Conservation (phyloP, 2,797 vertebrate species). For the Microctenopoma stevenorrisi region DNA sequence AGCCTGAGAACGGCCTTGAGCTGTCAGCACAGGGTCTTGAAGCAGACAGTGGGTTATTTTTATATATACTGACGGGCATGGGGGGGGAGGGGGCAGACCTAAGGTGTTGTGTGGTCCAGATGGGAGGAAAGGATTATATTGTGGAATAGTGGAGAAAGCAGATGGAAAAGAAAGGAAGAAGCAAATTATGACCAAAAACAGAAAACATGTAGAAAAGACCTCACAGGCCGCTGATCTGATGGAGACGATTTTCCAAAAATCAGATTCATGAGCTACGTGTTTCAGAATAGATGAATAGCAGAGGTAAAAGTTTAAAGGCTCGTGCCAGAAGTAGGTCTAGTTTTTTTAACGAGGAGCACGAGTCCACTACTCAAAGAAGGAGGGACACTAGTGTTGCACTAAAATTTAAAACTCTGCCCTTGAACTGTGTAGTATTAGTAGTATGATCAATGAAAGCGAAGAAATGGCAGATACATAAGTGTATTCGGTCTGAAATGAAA, state of each 20-base stretch:
- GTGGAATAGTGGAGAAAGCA: neutral
- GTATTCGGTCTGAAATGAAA: too few species aligned
- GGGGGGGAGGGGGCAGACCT: conserved; percentile 36
- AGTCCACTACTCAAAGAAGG: too few species aligned
- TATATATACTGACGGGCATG: conserved; percentile 55
- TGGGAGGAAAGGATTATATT: conserved; percentile 11
- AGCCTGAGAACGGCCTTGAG: conserved; percentile 57
- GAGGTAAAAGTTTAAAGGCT: neutral
- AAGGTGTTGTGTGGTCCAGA: conserved; percentile 13
- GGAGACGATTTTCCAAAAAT: conserved; percentile 8
- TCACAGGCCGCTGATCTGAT: neutral
- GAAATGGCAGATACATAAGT: too few species aligned
- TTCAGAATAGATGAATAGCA: conserved; percentile 1
- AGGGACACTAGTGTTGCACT: too few species aligned
- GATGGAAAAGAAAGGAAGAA: neutral
- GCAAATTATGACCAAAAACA: conserved; percentile 12
- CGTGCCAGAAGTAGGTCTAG: too few species aligned
- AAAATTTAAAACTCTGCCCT: too few species aligned
- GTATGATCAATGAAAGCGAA: too few species aligned
- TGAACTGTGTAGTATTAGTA: too few species aligned
- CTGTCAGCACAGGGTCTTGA: conserved; percentile 56
- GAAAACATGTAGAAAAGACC: conserved; percentile 7
- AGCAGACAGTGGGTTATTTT: conserved; percentile 66
- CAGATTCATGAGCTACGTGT: neutral
- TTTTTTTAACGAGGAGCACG: too few species aligned